Base-by-base conservation (phyloP, 2,888 invertebrate species). In the Stictocephala bisonia region DNA sequence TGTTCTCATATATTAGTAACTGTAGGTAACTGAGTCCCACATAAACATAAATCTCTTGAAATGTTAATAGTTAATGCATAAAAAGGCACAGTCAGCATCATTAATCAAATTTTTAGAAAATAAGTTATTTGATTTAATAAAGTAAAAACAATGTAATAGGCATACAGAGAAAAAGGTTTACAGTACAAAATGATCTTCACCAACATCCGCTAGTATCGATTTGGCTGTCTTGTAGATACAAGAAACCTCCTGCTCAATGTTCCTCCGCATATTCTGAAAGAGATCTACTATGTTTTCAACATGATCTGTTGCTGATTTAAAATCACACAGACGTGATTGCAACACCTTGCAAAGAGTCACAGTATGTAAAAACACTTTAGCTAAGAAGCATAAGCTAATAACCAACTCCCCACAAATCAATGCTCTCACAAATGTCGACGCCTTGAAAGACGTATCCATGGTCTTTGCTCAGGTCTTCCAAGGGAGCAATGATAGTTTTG, bases 301-400 rank as follows among this genome's bases (percentile, higher is more conserved):
- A 26, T 58, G 58, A 58, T 58, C 58, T 7, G 29, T 26, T 58
- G 31, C 29, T 3, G 58, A 58, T 58, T 58, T 58, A 27, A 58
- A 26, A 26, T 58, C 58, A 58, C 58, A 58, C 22, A 58, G 35
- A n/a, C 29, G 58, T 1, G 58, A 31, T 31, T 58, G 31, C 4
- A 9, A 31, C 3, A 58, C 4, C 29, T 58, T 58, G 22, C 58
- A 51, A 51, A 51, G 51, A 3, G 58, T 58, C 24, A 58, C 13
- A 6, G 58, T 58, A 26, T 58, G 27, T 26, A 31, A 58, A 58
- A 58, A 58, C 31, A 58, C 29, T 26, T 58, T 35, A 13, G 29
- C 24, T 58, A 58, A 58, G 22, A 58, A 58, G 11, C 29, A 58
- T 26, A 58, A 29, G 27, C 26, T 58, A 22, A 35, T 26, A 31